Conservation (phyloP, 2,113 vertebrate species). For the Dolichotis patagonum region DNA sequence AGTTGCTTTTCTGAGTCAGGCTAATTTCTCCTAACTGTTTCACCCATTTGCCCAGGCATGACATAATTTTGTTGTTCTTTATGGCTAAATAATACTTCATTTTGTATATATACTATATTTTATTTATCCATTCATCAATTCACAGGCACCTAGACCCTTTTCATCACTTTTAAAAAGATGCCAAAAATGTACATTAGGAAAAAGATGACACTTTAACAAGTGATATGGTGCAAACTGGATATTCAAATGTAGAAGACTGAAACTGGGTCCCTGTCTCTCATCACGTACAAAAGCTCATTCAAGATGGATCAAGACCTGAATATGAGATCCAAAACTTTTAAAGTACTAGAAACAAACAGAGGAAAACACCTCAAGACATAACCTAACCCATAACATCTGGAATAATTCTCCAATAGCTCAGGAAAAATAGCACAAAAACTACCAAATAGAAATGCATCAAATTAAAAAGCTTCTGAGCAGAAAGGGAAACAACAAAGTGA, state of each 20-base stretch:
- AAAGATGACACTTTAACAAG: not conserved
- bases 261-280: not conserved
- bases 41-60: not conserved
- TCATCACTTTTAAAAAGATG: not conserved
- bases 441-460: not conserved
- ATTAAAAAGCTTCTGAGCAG: not conserved
- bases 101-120: not conserved
- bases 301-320: not conserved
- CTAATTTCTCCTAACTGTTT: not conserved
- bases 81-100: not conserved
- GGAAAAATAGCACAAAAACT: not conserved
- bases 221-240: not conserved
- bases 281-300: not conserved
- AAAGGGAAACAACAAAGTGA: not conserved
- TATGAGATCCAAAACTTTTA: not conserved
- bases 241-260: not conserved
- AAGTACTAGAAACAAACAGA: not conserved
- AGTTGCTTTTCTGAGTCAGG: not conserved
- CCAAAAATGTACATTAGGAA: not conserved
- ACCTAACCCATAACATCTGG: not conserved
- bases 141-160: not conserved
- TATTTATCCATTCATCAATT: not conserved
- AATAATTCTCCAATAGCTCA: not conserved
- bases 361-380: not conserved
- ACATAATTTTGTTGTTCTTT: not conserved